A percentile compares a stretch with the other conserved stretches of the same genome.
Conservation (phyloP, 2,113 vertebrate species). For the human (Homo sapiens) region DNA sequence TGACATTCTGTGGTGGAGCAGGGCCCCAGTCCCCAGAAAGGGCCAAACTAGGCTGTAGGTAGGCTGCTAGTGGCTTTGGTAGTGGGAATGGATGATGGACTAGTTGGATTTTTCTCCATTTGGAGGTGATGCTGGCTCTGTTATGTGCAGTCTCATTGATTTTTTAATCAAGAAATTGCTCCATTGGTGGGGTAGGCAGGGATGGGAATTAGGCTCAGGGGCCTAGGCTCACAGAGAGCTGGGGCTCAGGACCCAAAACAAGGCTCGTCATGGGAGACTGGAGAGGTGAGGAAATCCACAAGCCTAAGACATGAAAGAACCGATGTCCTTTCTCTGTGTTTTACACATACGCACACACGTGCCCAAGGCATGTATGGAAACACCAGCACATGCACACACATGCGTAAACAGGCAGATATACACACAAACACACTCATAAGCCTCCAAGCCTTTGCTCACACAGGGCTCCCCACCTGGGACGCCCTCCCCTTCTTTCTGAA, state of each 20-base stretch:
- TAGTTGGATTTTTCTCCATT: not conserved
- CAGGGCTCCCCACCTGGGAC: not conserved
- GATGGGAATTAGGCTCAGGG: not conserved
- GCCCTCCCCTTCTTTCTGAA: not conserved
- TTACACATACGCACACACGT: not conserved
- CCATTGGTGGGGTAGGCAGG: not conserved
- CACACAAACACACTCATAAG: not conserved
- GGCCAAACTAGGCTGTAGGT: not conserved
- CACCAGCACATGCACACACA: not conserved
- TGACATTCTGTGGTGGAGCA: not conserved
- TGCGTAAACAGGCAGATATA: not conserved
- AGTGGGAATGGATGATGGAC: not conserved
- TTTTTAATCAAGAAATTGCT: constrained; percentile 31
- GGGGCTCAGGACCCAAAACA: not conserved
- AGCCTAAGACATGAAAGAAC: not conserved
- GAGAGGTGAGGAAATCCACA: not conserved
- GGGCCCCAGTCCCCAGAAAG: not conserved
- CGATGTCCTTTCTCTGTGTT: not conserved
- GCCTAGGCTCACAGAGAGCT: not conserved
- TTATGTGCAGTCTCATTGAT: not conserved
- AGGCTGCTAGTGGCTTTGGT: not conserved
- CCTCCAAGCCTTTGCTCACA: not conserved
- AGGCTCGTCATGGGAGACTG: not conserved
- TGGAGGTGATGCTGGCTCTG: not conserved
- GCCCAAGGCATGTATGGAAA: not conserved